Percentiles rank a stretch among this genome's conserved stretches.
Conservation (phyloP, 2,113 vertebrate species). For the Alligator mississippiensis region DNA sequence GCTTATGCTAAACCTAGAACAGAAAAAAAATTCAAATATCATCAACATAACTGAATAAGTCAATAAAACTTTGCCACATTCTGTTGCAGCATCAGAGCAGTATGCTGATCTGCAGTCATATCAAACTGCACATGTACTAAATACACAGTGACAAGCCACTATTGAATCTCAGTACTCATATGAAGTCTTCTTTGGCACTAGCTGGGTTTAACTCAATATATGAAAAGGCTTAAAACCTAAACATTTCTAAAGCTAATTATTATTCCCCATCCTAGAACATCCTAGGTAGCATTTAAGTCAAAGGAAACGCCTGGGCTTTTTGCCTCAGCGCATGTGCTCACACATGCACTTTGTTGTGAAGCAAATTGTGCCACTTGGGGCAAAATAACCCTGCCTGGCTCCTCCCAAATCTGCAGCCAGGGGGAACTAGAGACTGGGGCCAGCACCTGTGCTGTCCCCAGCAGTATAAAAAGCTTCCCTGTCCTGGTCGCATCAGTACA, state of each 20-base stretch:
- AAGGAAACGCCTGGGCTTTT: not conserved
- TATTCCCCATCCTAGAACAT: not conserved
- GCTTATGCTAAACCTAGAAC: not conserved
- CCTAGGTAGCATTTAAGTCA: not conserved
- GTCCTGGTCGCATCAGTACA: too few relatives aligned
- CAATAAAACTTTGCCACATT: not conserved
- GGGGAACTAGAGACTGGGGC: too few relatives aligned
- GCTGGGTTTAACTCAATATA: not conserved
- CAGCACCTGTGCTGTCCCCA: too few relatives aligned
- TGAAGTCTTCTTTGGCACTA: not conserved
- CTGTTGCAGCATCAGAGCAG: not conserved
- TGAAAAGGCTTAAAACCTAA: not conserved
- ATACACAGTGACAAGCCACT: not conserved
- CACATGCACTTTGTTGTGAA: too few relatives aligned
- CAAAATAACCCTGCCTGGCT: too few relatives aligned
- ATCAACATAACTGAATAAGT: not conserved
- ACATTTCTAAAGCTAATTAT: not conserved
- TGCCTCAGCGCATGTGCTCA: too few relatives aligned
- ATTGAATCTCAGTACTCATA: not conserved
- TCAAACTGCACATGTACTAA: not conserved
- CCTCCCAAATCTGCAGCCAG: too few relatives aligned
- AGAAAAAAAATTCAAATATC: not conserved
- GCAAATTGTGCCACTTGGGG: too few relatives aligned
- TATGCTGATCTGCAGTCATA: not conserved
- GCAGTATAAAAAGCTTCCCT: too few relatives aligned